Evolutionary conservation across 2,797 vertebrate genomes (phyloP), one percentile per base, ranked within the genome.

Genomic region (Spheniscus humboldti): DNA sequence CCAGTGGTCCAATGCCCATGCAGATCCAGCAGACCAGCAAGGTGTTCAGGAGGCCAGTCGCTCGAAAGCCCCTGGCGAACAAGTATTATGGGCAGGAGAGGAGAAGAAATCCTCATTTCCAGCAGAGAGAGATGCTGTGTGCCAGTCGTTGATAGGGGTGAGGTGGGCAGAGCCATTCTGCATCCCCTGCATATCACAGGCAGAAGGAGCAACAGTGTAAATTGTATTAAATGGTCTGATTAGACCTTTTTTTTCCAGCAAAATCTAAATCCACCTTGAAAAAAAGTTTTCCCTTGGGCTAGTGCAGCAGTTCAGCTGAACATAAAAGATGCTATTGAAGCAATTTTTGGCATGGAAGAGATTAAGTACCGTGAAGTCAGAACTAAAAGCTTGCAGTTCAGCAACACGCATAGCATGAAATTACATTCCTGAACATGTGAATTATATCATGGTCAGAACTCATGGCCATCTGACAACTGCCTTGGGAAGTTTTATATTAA

Each of bases 401-500:
- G 78, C 82, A 86, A 15, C 55, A 90, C 0, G 1, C 73, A 50
- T 18, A 92, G 90, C 92, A 69, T 78, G 75, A 78, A 95, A 92
- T 91, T 74, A 17, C 75, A 90, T 71, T 94, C 85, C 87, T 86
- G 78, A 80, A 35, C 91, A 88, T 43, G 82, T 57, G 94, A 90
- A 64, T 77, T 88, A 9, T 75, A 81, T 78, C 87, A 75, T 7
- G 47, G 87, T 47, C 89, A 64, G 78, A 72, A 90, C 64, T 86
- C 79, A 64, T 1, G 6, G 87, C 95, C 68, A 19, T 75, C 53
- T 86, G 78, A 97, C 89, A 95, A 92, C 64, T 81, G 91, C 87
- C 90, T 92, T 45, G 94, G 94, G 92, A 96, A 96, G 92, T 74
- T 93, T 95, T 72, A 25, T 57, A 72, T 84, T 83, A 69, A 95